These are phyloP conservation scores for Fulmarus glacialis DNA, from an alignment of 2,113 vertebrate genomes.

Conservation along the genomic window DNA sequence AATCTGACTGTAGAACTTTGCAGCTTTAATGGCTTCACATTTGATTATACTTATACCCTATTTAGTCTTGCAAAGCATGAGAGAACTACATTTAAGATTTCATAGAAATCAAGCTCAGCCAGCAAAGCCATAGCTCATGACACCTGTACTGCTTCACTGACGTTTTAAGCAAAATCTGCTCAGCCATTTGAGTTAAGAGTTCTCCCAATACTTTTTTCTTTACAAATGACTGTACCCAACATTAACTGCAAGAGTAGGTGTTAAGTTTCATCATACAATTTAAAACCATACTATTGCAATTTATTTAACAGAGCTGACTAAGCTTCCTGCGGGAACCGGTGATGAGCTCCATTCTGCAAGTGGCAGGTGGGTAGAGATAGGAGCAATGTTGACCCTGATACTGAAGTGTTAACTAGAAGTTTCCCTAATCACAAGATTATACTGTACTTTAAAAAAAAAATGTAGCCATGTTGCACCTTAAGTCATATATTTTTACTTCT, in stretches of 20 bases:
- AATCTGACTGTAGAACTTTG: not conserved
- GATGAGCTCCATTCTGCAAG: not conserved
- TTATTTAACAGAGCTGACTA: not conserved
- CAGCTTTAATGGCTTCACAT: not conserved
- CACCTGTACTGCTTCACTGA: not conserved
- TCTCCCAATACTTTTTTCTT: not conserved
- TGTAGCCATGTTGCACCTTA: not conserved
- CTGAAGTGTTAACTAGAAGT: not conserved
- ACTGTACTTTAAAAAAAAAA: not conserved
- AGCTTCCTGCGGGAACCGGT: not conserved
- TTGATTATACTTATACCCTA: not conserved
- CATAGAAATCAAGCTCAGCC: not conserved
- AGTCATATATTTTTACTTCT: not conserved
- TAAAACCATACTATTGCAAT: not conserved
- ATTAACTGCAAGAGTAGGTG: not conserved
- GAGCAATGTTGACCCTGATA: not conserved
- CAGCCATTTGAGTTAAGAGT: not conserved
- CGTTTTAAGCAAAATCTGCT: not conserved
- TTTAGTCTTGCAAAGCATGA: not conserved
- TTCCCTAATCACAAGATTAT: not conserved
- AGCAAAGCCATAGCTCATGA: not conserved
- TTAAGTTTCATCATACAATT: not conserved
- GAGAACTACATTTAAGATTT: not conserved
- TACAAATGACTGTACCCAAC: not conserved
- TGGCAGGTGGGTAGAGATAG: not conserved